These are phyloP conservation scores for Polymixis flavicincta DNA, from an alignment of 2,888 invertebrate species.

Conservation along the genomic window DNA sequence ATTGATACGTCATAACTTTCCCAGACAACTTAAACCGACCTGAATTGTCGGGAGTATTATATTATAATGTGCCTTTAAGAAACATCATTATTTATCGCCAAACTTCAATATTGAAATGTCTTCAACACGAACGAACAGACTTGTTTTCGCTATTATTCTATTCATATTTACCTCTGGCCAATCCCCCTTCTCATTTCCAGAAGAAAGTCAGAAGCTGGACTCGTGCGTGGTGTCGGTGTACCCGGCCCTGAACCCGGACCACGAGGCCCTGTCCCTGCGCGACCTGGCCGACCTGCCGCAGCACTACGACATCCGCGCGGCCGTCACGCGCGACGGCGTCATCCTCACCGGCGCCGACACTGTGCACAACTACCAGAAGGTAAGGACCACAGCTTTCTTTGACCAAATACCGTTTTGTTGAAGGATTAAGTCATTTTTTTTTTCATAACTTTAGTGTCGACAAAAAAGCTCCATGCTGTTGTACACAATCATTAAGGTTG, in stretches of 20 bases:
- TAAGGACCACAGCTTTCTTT: conserved; percentile 67
- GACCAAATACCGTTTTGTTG: too few species aligned
- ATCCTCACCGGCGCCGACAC: conserved; percentile 94
- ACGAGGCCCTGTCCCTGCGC: conserved; percentile 96
- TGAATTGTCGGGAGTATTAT: too few species aligned
- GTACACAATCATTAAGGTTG: background rate
- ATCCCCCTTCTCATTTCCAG: background rate
- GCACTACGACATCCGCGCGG: conserved; percentile 94
- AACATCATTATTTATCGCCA: too few species aligned
- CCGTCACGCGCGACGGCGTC: conserved; percentile 97
- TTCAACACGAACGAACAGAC: background rate
- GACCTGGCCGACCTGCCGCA: conserved; percentile 92
- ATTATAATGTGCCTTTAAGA: too few species aligned
- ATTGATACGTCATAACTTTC: too few species aligned
- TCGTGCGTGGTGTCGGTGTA: conserved; percentile 98
- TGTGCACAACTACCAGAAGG: conserved; percentile 94
- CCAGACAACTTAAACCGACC: too few species aligned
- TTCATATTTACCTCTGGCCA: background rate
- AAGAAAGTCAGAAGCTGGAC: conserved; percentile 93
- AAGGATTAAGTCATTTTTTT: too few species aligned
- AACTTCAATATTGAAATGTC: background rate
- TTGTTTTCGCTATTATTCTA: background rate
- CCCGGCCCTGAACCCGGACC: conserved; percentile 98
- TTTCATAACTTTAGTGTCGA: background rate
- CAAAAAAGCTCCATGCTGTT: background rate